Base-by-base conservation (phyloP, 53 echinoderm and acorn worm genomes). In the Paelopatides confundens region DNA sequence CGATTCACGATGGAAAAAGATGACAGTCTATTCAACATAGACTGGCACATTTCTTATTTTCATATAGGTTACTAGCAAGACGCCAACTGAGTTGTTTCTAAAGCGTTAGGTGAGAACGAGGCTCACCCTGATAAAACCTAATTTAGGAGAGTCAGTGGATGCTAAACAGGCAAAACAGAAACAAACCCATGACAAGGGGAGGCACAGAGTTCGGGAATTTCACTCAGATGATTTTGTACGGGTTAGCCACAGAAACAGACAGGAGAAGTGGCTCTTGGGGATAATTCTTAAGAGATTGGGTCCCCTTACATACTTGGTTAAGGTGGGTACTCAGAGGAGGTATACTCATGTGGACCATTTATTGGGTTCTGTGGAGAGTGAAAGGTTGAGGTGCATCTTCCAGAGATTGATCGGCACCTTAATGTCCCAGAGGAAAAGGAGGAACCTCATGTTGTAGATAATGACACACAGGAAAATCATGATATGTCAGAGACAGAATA, bases 21-120 rank as follows among this genome's bases (percentile, higher is more conserved):
- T 5, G 15, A 9, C 65, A 26, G 65, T 29, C 65, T 26, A 69
- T 69, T 35, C n/a, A n/a, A n/a, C n/a, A n/a, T n/a, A n/a, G n/a
- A n/a, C n/a, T n/a, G n/a, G n/a, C n/a, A n/a, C n/a, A 63, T 63
- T 63, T 63, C 63, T 18, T 63, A 63, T 63, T 63, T 63, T 63
- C 63, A 6, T 63, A 63, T 63, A 63, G 63, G 63, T 63, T 10
- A 63, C 28, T 6, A 18, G 63, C 5, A 63, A 63, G 17, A 24
- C 63, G 21, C 63, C 28, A 63, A 18, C 63, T 63, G 28, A 63
- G 63, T 18, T 63, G n/a, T 63, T 63, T 18, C 17, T 63, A 63
- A 63, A 63, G 63, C 63, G 63, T 63, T 18, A 63, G 63, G 6
- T 63, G 8, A n/a, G n/a, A n/a, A n/a, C n/a, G n/a, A n/a, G n/a